Evolutionary conservation across 2,797 vertebrate genomes (phyloP).

Genomic region (Clamator glandarius): DNA sequence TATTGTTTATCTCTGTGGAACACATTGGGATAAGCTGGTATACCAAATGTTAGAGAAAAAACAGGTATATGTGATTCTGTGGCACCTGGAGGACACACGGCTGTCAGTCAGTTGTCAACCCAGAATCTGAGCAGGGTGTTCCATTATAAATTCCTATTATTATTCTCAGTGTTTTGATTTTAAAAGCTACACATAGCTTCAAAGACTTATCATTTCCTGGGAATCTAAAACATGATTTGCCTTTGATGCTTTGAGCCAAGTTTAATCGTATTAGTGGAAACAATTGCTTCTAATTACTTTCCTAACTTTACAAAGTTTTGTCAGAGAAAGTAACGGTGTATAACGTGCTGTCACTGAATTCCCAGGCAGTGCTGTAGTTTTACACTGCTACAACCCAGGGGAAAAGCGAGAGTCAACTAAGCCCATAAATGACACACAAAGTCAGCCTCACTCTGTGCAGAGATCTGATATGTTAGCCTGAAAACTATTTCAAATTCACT

Average conservation of each 20-base stretch:
- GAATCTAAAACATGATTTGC: background rate
- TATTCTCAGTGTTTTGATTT: background rate
- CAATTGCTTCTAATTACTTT: background rate
- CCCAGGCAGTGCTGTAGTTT: background rate
- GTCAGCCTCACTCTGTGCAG: background rate
- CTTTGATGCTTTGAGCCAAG: background rate
- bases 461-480: background rate
- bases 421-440: background rate
- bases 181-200: background rate
- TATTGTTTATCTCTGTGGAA: slow-evolving; percentile 47
- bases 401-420: background rate
- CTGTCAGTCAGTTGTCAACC: slow-evolving; percentile 17
- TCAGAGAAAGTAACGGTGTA: background rate
- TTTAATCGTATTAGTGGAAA: background rate
- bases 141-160: slow-evolving; percentile 3
- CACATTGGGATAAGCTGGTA: slow-evolving; percentile 18
- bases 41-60: background rate
- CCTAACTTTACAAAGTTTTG: background rate
- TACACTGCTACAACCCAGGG: background rate
- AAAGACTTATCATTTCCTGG: background rate
- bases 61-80: slow-evolving; percentile 19
- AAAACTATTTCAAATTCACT: background rate
- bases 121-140: background rate
- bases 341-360: background rate
- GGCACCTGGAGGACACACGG: background rate